These are phyloP conservation scores for Crocidura indochinensis DNA, from an alignment of 2,797 vertebrate genomes.

Conservation along the genomic window DNA sequence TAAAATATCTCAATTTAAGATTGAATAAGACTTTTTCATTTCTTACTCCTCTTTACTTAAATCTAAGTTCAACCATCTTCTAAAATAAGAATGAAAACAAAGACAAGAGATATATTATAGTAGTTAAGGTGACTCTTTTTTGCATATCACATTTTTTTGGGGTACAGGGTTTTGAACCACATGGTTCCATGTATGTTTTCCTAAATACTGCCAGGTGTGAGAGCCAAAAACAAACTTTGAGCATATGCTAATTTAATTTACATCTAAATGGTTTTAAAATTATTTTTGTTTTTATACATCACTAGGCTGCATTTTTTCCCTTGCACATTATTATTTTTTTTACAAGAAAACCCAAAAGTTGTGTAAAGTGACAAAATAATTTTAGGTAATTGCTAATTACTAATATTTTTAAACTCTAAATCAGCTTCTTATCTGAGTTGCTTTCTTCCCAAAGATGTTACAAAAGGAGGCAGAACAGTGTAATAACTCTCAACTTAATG, in stretches of 20 bases:
- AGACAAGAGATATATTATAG: too few species aligned
- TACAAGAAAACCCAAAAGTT: neutral
- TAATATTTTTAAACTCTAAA: neutral
- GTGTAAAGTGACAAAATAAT: neutral
- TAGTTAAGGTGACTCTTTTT: too few species aligned
- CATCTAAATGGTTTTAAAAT: constrained; percentile 22
- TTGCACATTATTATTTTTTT: neutral
- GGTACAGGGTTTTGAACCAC: too few species aligned
- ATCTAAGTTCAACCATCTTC: neutral
- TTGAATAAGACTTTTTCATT: neutral
- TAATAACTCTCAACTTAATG: neutral
- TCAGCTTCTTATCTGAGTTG: neutral
- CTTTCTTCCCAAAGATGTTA: neutral
- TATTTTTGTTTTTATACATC: neutral
- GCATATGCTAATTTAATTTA: neutral
- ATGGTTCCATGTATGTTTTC: too few species aligned
- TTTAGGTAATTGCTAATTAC: neutral
- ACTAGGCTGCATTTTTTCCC: neutral
- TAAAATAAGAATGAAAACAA: constrained; percentile 6
- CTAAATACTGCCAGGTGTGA: neutral
- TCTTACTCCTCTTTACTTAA: constrained; percentile 1
- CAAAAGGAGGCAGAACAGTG: neutral
- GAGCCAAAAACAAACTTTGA: too few species aligned
- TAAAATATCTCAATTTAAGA: neutral
- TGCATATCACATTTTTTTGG: too few species aligned